Base-by-base conservation (phyloP, 2,113 vertebrate species). In the Bos javanicus region DNA sequence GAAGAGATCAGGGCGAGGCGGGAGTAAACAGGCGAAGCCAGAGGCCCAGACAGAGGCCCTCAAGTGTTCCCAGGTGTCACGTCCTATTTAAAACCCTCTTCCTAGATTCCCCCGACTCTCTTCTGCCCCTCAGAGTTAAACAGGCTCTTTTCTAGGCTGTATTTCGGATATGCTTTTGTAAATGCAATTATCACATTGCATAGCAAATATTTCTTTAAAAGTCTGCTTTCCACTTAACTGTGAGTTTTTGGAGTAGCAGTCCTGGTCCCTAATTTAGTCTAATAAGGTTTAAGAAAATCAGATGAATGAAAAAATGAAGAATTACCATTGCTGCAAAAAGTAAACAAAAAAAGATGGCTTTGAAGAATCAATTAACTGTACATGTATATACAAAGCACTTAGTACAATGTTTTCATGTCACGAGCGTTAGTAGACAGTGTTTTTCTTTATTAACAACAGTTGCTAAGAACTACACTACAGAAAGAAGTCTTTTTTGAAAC, bases 391-490 rank as follows among this genome's bases (percentile, higher is more conserved):
- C 60, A 60, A 62, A 91, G 14, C 46, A 43, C 50, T 87, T 39
- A 86, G 39, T 28, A 48, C 33, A 57, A 78, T 16, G 23, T 5
- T 36, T 7, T 84, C 2, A 30, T 6, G 50, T 12, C 62, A 30
- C 1, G 56, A 96, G 36, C 28, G 17, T 28, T 56, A 67, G 54
- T 43, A 85, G 60, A 80, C 5, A 6, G 36, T 36, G 1, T 21
- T 54, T 91, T 54, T 87, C 71, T 60, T 92, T 64, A 78, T 54
- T 88, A 81, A 87, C n/a, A 95, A 97, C 92, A 84, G 5, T 67
- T 8, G 10, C 62, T 6, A 50, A 95, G 50, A 81, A 56, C 43
- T 28, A 90, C 2, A 13, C 85, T 74, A 52, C 26, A 91, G 87
- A 84, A 83, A 54, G 60, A 95, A 90, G 48, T 89, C 23, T 67